phyloP scores from a whole-genome alignment of 2,797 vertebrate species.

The Enteromius unitaeniatus region DNA sequence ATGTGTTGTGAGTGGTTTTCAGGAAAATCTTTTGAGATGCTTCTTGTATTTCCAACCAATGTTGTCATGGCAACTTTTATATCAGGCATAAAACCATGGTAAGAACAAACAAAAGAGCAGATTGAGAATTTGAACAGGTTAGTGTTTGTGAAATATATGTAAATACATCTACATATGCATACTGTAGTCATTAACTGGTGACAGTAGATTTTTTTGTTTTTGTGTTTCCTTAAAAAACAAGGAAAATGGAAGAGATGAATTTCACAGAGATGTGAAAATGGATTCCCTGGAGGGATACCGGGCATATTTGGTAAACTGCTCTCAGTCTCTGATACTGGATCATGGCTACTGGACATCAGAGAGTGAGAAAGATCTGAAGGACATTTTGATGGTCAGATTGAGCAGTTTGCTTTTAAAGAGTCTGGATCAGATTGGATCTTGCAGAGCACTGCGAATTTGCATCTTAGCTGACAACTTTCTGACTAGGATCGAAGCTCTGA shows the following conservation, averaged over 20 bases:
- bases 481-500: slow-evolving; percentile 68
- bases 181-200: background rate
- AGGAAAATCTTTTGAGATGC: slow-evolving; percentile 3
- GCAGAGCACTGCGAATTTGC: slow-evolving; percentile 69
- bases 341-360: slow-evolving; percentile 56
- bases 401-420: slow-evolving; percentile 65
- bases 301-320: slow-evolving; percentile 57
- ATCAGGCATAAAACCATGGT: slow-evolving; percentile 31
- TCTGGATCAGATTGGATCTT: slow-evolving; percentile 62
- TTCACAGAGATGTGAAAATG: slow-evolving; percentile 35
- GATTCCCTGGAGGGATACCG: slow-evolving; percentile 39
- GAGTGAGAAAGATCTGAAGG: slow-evolving; percentile 48
- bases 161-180: background rate
- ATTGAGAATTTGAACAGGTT: background rate
- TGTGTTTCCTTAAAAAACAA: background rate
- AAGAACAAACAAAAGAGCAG: slow-evolving; percentile 2
- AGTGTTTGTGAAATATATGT: background rate
- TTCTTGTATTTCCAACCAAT: background rate
- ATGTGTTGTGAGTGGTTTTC: background rate
- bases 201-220: background rate
- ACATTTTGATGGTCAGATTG: slow-evolving; percentile 66
- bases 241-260: background rate
- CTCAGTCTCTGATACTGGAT: slow-evolving; percentile 56
- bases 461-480: slow-evolving; percentile 73
- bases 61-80: slow-evolving; percentile 49